Evolutionary conservation across 2,113 vertebrate species (phyloP), one percentile per base, ranked within the genome.

Genomic region (Aleadryas rufinucha): DNA sequence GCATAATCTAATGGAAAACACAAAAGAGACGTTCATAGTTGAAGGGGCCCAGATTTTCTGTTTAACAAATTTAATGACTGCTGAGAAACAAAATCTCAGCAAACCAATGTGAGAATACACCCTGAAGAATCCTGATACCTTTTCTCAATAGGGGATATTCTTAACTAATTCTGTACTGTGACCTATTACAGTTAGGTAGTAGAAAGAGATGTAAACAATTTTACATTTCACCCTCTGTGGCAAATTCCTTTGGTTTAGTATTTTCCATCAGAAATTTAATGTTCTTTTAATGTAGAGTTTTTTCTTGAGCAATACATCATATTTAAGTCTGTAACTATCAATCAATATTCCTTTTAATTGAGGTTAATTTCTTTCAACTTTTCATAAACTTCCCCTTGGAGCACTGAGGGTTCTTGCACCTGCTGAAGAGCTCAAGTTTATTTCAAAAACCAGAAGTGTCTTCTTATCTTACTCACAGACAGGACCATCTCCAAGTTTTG

Each of bases 361-460:
- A 98, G 97, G 97, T 98, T 98, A 98, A 98, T 98, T 97, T 98
- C 96, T 97, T 98, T 98, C 97, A 98, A 98, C 97, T 98, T 97
- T 91, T 92, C 95, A 84, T 82, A 96, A 95, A 97, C 84, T 95
- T 97, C 87, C 84, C 95, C 69, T 81, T 89, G 85, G 91, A 87
- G 78, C 63, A 37, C 9, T 11, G 78, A 97, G 72, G 82, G 82
- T 79, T 95, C 77, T 93, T 96, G 76, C 96, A 98, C 97, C 95
- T 98, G 97, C 96, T 82, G 56, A 83, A 82, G 28, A 94, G 75
- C 65, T 69, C 71, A 93, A 90, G 61, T 63, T 87, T 64, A 85
- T 92, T 90, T 87, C 56, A 91, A 35, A 87, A 95, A 72, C 9
- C 42, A 49, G 39, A 59, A 72, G 7, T 24, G n/a, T 70, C 45